These are phyloP conservation scores for Poicephalus meyeri DNA, from an alignment of 2,113 vertebrate genomes.

Conservation along the genomic window DNA sequence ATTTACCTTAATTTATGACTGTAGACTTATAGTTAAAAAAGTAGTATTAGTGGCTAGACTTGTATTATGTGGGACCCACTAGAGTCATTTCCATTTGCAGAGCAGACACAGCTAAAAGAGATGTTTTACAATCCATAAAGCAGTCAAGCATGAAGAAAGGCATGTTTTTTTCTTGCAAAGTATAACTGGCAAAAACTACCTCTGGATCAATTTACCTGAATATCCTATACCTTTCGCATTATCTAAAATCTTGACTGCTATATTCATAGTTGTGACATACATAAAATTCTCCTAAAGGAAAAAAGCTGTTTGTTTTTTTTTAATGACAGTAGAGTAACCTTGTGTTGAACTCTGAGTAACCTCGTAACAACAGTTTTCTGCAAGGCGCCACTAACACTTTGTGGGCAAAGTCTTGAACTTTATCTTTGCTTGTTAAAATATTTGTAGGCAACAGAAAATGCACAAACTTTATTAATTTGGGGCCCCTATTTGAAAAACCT, in stretches of 20 bases:
- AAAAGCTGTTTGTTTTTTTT: not conserved
- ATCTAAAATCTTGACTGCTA: not conserved
- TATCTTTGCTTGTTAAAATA: constrained; percentile 66
- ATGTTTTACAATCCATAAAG: not conserved
- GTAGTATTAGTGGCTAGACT: not conserved
- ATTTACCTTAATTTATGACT: not conserved
- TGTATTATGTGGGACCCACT: not conserved
- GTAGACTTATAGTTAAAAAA: not conserved
- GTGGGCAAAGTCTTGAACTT: constrained; percentile 29
- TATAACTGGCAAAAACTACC: not conserved
- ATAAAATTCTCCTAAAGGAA: not conserved
- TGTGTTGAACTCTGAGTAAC: constrained; percentile 5
- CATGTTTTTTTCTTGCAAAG: not conserved
- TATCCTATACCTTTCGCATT: not conserved
- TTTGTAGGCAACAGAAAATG: constrained; percentile 22
- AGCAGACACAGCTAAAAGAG: not conserved
- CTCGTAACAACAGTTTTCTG: not conserved
- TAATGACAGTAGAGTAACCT: not conserved
- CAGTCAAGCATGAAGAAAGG: not conserved
- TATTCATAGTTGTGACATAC: not conserved
- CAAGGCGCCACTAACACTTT: not conserved
- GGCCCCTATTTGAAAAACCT: not conserved
- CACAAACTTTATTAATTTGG: constrained; percentile 49
- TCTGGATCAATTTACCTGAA: not conserved
- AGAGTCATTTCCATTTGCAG: not conserved